A percentile compares a stretch with the other conserved stretches of the same genome.
These are phyloP conservation scores for Punctoribates punctum DNA, from an alignment of 2,888 invertebrate genomes.

Conservation along the genomic window DNA sequence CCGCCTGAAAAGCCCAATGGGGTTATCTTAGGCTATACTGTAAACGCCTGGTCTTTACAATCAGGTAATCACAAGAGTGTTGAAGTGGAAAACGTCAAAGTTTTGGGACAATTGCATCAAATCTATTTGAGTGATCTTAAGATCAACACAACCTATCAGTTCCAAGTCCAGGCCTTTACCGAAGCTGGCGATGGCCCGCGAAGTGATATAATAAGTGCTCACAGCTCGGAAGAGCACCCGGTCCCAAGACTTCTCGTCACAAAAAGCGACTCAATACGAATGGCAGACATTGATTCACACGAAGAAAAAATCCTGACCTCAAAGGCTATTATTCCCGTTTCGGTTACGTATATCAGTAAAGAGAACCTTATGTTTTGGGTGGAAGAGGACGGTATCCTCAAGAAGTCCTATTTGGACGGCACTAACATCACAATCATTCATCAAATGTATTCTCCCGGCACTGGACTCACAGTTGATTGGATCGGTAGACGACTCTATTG, in stretches of 20 bases:
- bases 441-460: slow-evolving; percentile 57
- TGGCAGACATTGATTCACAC: slow-evolving; percentile 71
- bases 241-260: slow-evolving; percentile 74
- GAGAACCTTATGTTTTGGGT: slow-evolving; percentile 78
- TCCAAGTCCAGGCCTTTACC: slow-evolving; percentile 74
- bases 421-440: slow-evolving; percentile 52
- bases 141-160: slow-evolving; percentile 65
- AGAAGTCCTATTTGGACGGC: slow-evolving; percentile 62
- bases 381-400: slow-evolving; percentile 69
- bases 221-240: slow-evolving; percentile 67
- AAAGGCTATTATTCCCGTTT: slow-evolving; percentile 62
- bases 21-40: slow-evolving; percentile 67
- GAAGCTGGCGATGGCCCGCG: slow-evolving; percentile 70
- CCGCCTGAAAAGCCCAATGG: slow-evolving; percentile 71
- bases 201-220: slow-evolving; percentile 63
- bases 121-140: slow-evolving; percentile 55
- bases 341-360: slow-evolving; percentile 65
- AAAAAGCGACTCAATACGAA: slow-evolving; percentile 64
- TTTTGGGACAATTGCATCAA: slow-evolving; percentile 7
- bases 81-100: slow-evolving; percentile 51
- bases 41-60: slow-evolving; percentile 63
- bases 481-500: slow-evolving; percentile 77
- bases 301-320: slow-evolving; percentile 46
- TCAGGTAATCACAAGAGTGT: slow-evolving; percentile 39
- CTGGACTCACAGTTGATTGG: slow-evolving; percentile 80